Conservation (phyloP, 2,113 vertebrate species). For the Lycaon pictus region DNA sequence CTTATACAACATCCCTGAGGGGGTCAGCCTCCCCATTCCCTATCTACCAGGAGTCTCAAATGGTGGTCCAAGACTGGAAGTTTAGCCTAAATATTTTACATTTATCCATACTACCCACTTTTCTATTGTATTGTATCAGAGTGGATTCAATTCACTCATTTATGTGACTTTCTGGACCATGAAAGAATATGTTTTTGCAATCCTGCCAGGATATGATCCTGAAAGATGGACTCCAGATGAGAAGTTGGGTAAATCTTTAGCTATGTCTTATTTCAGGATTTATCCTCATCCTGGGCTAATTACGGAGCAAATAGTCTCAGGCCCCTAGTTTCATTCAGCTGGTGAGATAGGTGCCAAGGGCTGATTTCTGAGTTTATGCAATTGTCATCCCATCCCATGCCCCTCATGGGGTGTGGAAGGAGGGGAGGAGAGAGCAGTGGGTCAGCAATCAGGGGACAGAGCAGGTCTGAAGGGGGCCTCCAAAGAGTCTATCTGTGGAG, state of each 20-base stretch:
- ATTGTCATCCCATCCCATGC: neutral
- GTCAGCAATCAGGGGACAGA: neutral
- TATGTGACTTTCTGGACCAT: neutral
- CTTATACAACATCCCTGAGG: too few species aligned
- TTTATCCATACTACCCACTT: neutral
- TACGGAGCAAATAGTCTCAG: rapidly evolving
- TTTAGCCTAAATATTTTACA: neutral
- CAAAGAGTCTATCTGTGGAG: neutral
- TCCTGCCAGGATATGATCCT: neutral
- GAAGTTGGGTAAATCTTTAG: neutral
- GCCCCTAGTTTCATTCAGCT: neutral
- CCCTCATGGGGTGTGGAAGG: neutral
- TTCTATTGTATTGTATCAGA: too few species aligned
- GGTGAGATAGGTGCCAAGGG: rapidly evolving
- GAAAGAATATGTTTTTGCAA: neutral
- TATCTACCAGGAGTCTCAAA: neutral
- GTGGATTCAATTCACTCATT: neutral
- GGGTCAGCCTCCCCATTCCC: rapidly evolving
- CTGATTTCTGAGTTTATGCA: neutral
- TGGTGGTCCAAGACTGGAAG: neutral
- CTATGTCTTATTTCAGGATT: neutral
- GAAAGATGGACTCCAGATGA: neutral
- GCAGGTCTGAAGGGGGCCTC: neutral
- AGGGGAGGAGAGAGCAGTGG: neutral
- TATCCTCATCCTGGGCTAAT: neutral